Evolutionary conservation across 2,113 vertebrate genomes (phyloP).

Genomic region (Charina bottae): DNA sequence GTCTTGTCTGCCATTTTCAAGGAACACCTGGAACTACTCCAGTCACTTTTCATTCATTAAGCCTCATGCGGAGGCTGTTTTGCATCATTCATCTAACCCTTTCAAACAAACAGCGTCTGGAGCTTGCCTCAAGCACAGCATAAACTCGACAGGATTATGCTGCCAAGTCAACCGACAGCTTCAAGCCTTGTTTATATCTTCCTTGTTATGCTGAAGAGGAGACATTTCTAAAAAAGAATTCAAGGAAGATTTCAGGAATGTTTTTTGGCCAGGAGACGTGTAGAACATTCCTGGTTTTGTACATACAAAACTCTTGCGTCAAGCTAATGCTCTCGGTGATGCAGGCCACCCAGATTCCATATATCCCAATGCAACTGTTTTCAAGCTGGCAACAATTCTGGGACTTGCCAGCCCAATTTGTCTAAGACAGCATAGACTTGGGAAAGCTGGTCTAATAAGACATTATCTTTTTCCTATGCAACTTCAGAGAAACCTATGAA

Average conservation of each 20-base stretch:
- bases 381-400: background rate
- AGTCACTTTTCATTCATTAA: constrained; percentile 12
- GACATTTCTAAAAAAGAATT: background rate
- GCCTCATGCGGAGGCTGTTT: background rate
- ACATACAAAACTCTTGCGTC: background rate
- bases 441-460: background rate
- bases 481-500: background rate
- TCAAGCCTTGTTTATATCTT: background rate
- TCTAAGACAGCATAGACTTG: background rate
- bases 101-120: background rate
- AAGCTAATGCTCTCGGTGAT: background rate
- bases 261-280: background rate
- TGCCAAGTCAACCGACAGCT: background rate
- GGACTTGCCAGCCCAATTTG: background rate
- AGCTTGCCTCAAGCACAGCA: rapidly evolving
- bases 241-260: background rate
- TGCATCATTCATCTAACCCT: background rate
- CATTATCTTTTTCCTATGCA: background rate
- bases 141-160: background rate
- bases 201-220: background rate
- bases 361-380: too few species aligned
- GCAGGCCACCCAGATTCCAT: background rate
- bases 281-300: background rate
- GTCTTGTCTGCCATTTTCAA: background rate
- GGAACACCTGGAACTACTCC: constrained; percentile 4